Percentiles rank a stretch among this genome's conserved stretches.
These are phyloP conservation scores for Scomber japonicus DNA, from an alignment of 2,113 vertebrate genomes.

Conservation along the genomic window DNA sequence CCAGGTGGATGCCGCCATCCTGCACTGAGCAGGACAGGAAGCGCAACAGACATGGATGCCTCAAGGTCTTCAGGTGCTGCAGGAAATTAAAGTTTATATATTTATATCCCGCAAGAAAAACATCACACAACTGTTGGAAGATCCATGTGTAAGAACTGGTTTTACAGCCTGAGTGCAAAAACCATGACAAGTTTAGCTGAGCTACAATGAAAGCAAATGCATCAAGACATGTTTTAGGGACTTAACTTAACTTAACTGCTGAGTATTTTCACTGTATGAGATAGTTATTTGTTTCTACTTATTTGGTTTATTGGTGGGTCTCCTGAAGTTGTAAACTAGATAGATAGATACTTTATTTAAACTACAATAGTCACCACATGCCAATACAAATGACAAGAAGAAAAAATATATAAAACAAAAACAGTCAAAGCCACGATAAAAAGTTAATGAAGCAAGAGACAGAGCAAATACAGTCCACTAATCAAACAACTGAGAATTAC, in stretches of 20 bases:
- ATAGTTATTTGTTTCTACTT: too few species aligned
- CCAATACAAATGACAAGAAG: too few species aligned
- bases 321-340: not conserved
- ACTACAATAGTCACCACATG: too few species aligned
- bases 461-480: not conserved
- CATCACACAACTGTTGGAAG: not conserved
- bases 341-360: too few species aligned
- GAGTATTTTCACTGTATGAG: not conserved
- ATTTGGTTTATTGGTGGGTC: not conserved
- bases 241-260: too few species aligned
- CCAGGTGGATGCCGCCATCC: slow-evolving; percentile 92
- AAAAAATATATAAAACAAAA: too few species aligned
- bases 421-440: too few species aligned
- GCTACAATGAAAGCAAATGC: too few species aligned
- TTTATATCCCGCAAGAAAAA: not conserved
- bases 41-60: slow-evolving; percentile 95
- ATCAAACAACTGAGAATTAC: not conserved
- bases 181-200: not conserved
- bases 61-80: slow-evolving; percentile 96
- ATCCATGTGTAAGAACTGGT: not conserved
- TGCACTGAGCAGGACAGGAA: slow-evolving; percentile 96
- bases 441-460: too few species aligned
- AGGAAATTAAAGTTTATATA: slow-evolving; percentile 19
- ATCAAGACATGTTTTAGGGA: not conserved
- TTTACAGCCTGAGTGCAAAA: not conserved